Evolutionary conservation across 1,140 invertebrate species (phyloP).

Genomic region (Lepidotrigona ventralis): DNA sequence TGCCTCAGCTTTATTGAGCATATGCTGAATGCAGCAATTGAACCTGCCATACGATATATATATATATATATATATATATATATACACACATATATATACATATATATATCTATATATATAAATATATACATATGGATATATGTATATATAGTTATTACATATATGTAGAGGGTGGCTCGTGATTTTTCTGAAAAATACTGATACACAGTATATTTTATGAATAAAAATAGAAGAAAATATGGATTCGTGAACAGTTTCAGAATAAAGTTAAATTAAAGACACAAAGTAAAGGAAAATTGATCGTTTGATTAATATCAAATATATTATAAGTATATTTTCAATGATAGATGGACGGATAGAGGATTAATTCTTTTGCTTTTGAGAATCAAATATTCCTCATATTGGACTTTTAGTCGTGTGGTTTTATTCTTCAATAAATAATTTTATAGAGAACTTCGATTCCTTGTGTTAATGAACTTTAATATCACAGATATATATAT

Average conservation of each 20-base stretch:
- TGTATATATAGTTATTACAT: background rate
- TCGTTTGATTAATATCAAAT: background rate
- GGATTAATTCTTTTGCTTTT: no score
- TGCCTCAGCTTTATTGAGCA: slow-evolving; percentile 32
- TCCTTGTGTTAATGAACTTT: no score
- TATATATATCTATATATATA: slow-evolving; percentile 2
- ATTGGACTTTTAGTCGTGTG: no score
- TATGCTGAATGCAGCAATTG: slow-evolving; percentile 44
- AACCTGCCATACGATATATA: slow-evolving; percentile 58
- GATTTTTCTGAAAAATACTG: background rate
- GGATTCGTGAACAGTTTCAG: background rate
- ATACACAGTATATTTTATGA: background rate
- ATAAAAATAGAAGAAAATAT: background rate
- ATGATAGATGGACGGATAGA: background rate
- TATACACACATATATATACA: no score
- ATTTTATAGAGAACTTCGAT: no score
- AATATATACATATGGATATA: slow-evolving; percentile 15
- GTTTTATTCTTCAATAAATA: no score
- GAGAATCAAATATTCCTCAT: no score
- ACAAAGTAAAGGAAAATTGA: background rate
- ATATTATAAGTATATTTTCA: background rate
- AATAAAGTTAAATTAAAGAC: background rate
- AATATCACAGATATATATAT: no score
- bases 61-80: slow-evolving; percentile 18
- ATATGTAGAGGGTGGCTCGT: background rate